phyloP scores from a whole-genome alignment of 2,888 invertebrate species.

The Neoaliturus tenellus region DNA sequence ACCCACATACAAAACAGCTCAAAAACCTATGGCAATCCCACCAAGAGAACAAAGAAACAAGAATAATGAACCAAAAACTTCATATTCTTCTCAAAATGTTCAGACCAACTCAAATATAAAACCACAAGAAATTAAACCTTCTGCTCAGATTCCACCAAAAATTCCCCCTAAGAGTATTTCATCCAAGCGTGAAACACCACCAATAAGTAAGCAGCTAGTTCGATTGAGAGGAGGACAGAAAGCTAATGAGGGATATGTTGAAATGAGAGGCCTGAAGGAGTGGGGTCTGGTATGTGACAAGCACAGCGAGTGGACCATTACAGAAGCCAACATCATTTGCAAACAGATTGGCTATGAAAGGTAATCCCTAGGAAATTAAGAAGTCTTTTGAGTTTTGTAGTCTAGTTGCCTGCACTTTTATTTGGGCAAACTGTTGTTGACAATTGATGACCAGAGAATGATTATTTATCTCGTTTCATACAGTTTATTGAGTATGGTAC shows the following conservation, averaged over 20 bases:
- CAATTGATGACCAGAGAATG: no score
- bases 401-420: no score
- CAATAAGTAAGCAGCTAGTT: slow-evolving; percentile 69
- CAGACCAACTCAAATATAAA: background rate
- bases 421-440: no score
- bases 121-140: slow-evolving; percentile 12
- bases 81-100: background rate
- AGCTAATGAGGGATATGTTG: slow-evolving; percentile 73
- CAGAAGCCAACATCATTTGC: slow-evolving; percentile 75
- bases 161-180: slow-evolving; percentile 8
- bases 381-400: no score
- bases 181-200: slow-evolving; percentile 54
- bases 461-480: background rate
- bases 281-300: slow-evolving; percentile 76
- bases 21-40: background rate
- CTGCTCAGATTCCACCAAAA: slow-evolving; percentile 20
- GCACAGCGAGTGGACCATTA: slow-evolving; percentile 72
- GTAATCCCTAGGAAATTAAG: no score
- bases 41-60: slow-evolving; percentile 6
- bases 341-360: slow-evolving; percentile 73
- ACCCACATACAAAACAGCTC: slow-evolving; percentile 15
- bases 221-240: slow-evolving; percentile 72
- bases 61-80: background rate
- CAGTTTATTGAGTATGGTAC: no score
- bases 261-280: slow-evolving; percentile 71